Base-by-base conservation (phyloP, 2,113 vertebrate species). In the Pomatorhinus ruficollis region DNA sequence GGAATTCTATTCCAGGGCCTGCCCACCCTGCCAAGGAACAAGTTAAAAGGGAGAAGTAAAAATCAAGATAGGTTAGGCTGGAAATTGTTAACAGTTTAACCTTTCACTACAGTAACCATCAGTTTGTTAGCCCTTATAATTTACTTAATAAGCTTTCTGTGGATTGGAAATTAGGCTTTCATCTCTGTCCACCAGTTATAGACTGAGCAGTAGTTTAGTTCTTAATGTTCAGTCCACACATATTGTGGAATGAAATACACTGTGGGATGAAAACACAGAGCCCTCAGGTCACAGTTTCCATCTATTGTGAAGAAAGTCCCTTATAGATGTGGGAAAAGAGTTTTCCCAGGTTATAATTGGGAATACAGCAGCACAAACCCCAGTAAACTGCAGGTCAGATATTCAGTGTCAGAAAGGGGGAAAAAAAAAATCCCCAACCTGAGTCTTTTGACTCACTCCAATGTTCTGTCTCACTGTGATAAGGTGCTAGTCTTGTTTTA, bases 401-500 rank as follows among this genome's bases (percentile, higher is more conserved):
- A 44, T 7, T 57, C 21, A 31, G 52, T 18, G 21, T 57, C 61
- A 91, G 77, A 89, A 72, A 56, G 13, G 12, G 19, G 7, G 19
- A 21, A 47, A 27, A 49, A 56, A 78, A 71, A 30, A 1, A 0
- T 8, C 20, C 28, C 16, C 23, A 33, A 0, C 27, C 56, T 28
- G 27, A 12, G 9, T 54, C 27, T 75, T 52, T 71, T 93, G 78
- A 91, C 61, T 96, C 80, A 92, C 28, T 87, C 39, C 45, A 37
- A 39, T 68, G 57, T 21, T 89, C 69, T 78, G 56, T 23, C 59
- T 54, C 66, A 78, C 16, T 33, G 64, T 33, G 45, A 53, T 69
- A 82, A 92, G 45, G 24, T 70, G 45, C 68, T 45, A 70, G 35
- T 95, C 53, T 76, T 90, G 87, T 84, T 96, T 87, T 92, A 89